These are phyloP conservation scores for Rana temporaria DNA, from an alignment of 2,113 vertebrate genomes.

Conservation along the genomic window DNA sequence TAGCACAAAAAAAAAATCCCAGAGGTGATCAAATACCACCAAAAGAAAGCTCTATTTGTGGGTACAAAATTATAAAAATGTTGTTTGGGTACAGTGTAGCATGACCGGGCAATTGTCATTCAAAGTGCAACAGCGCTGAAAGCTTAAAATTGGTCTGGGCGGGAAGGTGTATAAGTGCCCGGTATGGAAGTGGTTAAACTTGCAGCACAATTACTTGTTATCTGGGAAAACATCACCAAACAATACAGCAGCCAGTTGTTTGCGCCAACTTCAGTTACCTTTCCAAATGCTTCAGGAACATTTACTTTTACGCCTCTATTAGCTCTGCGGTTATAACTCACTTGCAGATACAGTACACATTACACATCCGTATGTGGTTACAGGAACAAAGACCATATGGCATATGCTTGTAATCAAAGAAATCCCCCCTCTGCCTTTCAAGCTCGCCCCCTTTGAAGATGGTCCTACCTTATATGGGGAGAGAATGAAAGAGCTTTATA, in stretches of 20 bases:
- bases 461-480: conserved; percentile 29
- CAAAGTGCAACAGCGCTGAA: too few species aligned
- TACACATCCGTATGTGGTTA: background rate
- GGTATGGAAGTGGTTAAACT: too few species aligned
- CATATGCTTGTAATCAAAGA: conserved; percentile 31
- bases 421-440: background rate
- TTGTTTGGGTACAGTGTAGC: too few species aligned
- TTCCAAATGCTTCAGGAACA: background rate
- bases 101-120: too few species aligned
- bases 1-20: too few species aligned
- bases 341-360: background rate
- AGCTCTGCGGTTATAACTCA: background rate
- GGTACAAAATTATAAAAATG: too few species aligned
- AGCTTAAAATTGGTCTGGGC: too few species aligned
- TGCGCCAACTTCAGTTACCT: background rate
- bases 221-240: background rate
- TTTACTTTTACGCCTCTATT: background rate
- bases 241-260: conserved; percentile 28
- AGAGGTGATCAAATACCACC: too few species aligned
- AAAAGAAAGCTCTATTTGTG: too few species aligned
- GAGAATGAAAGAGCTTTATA: background rate
- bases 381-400: conserved; percentile 4
- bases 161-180: too few species aligned
- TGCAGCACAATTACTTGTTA: too few species aligned
- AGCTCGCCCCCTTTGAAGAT: conserved; percentile 1